Evolutionary conservation across 2,888 invertebrate genomes (phyloP), one percentile per base, ranked within the genome.

Genomic region (Drosophila prolongata): DNA sequence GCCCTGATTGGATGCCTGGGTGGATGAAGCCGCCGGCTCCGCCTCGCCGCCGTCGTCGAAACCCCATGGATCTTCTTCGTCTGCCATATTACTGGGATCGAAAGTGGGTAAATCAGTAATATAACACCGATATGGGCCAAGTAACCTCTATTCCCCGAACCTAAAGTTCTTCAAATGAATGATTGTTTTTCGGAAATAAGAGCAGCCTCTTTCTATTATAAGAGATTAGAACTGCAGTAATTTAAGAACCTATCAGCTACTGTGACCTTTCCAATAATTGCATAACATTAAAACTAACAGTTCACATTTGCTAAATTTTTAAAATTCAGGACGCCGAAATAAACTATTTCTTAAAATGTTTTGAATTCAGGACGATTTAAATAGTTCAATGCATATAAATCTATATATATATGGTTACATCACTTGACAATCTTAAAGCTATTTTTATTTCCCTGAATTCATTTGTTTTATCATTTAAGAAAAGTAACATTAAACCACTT

Each of bases 21-120:
- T 11, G 27, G 62, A 49, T 35, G 61, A 16, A 10, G 75, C 50
- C 47, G 78, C 86, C 49, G 40, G 83, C 49, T 74, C 76, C 54
- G 68, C 69, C 57, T 89, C 90, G 52, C 83, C 90, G 37, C 83
- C 87, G 53, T 93, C 94, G 89, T 94, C 94, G 86, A 93, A 93
- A 82, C 93, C 93, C 93, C 93, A 93, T 91, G 94, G 93, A 90
- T 92, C 93, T 76, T 93, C 94, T 91, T 94, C 94, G 73, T 92
- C 92, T 76, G 87, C 92, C 92, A 92, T 92, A 82, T 75, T 84
- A 59, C 73, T 76, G 50, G 9, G 64, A 47, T 13, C 0, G 1
- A 13, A 3, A 11, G 9, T n/a, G 6, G 30, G 13, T 6, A 14
- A 14, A 16, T 34, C 2, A 14, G 11, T 34, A 30, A 30, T 30